These are phyloP conservation scores for Cheilosia grossa DNA, from an alignment of 2,888 invertebrate species.

Conservation along the genomic window DNA sequence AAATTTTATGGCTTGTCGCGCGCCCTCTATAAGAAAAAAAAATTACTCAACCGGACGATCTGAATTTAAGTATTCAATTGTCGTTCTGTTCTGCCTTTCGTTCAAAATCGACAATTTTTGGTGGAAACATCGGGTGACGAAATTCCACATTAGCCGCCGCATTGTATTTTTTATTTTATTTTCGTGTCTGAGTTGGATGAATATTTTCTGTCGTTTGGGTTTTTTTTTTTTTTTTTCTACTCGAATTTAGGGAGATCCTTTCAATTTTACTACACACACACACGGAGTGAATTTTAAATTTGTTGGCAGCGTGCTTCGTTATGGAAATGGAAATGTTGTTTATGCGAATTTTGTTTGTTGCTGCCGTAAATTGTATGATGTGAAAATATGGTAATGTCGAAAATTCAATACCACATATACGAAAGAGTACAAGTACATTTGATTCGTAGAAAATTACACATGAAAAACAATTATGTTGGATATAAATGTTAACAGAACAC, in stretches of 20 bases:
- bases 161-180: constrained; percentile 24
- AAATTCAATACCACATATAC: too few relatives aligned
- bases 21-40: neutral
- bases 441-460: too few relatives aligned
- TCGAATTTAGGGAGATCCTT: constrained; percentile 64
- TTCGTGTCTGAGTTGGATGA: neutral
- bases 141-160: constrained; percentile 26
- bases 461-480: too few relatives aligned
- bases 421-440: too few relatives aligned
- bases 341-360: constrained; percentile 3
- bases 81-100: constrained; percentile 4
- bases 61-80: neutral
- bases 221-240: neutral
- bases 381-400: too few relatives aligned
- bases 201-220: neutral
- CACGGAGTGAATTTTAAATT: constrained; percentile 8
- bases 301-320: constrained; percentile 48
- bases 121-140: constrained; percentile 9
- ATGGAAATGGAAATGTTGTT: constrained; percentile 50
- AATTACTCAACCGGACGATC: neutral
- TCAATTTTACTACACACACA: constrained; percentile 30
- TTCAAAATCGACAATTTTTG: constrained; percentile 16
- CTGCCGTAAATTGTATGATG: too few relatives aligned
- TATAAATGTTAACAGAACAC: too few relatives aligned
- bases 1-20: too few relatives aligned